Percentiles rank a stretch among this genome's conserved stretches.
Evolutionary conservation across 2,113 vertebrate species (phyloP).

Genomic region (Odobenus rosmarus): DNA sequence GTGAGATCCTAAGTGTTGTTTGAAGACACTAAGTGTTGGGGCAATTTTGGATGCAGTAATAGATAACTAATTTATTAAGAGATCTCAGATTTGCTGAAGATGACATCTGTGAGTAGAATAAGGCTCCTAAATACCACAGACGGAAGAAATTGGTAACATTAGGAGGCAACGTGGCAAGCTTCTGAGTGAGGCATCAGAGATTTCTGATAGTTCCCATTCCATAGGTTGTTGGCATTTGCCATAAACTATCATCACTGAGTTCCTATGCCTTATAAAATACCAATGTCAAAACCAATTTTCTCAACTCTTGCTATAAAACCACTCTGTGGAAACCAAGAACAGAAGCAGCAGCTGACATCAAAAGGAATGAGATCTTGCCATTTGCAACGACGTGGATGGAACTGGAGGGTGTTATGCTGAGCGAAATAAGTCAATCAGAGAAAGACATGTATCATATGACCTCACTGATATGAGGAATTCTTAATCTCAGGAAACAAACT

Average conservation of each 20-base stretch:
- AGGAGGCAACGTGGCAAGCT: background rate
- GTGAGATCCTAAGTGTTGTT: background rate
- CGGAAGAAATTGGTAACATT: background rate
- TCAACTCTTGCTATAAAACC: slow-evolving; percentile 36
- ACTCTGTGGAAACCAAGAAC: slow-evolving; percentile 12
- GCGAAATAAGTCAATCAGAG: no score
- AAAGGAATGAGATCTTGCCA: no score
- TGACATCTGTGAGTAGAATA: background rate
- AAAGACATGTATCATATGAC: no score
- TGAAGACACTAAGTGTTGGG: background rate
- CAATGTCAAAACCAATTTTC: slow-evolving; percentile 23
- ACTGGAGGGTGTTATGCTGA: no score
- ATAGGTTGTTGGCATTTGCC: background rate
- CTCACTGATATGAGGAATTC: no score
- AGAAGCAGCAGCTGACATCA: slow-evolving; percentile 25
- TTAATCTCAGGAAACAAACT: no score
- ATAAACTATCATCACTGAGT: slow-evolving; percentile 10
- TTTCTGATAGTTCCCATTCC: slow-evolving; percentile 7
- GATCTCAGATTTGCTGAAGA: background rate
- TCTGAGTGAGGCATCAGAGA: background rate
- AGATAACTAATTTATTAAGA: background rate
- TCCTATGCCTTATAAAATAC: background rate
- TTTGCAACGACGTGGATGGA: no score
- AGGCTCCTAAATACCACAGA: background rate
- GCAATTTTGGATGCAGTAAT: background rate